phyloP scores from a whole-genome alignment of 1,140 invertebrate genomes.

The Lanistes nyassanus region DNA sequence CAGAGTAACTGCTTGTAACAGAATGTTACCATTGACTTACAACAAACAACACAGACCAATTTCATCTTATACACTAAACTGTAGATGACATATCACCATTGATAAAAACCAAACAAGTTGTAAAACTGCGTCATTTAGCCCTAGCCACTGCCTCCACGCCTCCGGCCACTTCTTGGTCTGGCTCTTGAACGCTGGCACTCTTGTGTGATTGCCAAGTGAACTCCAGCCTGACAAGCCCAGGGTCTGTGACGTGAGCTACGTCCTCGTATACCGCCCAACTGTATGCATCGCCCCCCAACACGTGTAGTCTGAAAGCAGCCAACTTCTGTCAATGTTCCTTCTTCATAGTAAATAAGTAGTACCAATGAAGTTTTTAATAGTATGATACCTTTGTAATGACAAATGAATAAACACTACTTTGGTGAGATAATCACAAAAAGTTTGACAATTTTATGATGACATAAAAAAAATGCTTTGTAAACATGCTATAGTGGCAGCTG shows the following conservation, averaged over 20 bases:
- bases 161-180: background rate
- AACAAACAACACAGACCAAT: background rate
- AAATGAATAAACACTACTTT: no score
- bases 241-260: conserved; percentile 4
- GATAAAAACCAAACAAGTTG: no score
- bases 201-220: conserved; percentile 13
- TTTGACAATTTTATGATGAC: no score
- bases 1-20: background rate
- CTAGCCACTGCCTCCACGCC: conserved; percentile 12
- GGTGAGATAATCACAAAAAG: no score
- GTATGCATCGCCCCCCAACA: conserved; percentile 13
- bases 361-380: no score
- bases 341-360: no score
- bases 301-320: background rate
- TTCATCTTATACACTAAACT: background rate
- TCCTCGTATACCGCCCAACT: background rate
- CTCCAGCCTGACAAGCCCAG: conserved; percentile 27
- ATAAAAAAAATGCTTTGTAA: no score
- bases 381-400: no score
- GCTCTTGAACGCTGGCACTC: conserved; percentile 6
- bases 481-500: no score
- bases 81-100: background rate
- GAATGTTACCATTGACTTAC: background rate
- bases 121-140: background rate
- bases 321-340: no score